Percentiles rank a stretch among this genome's conserved stretches.
Conservation (phyloP, 2,113 vertebrate species). For the Barbus barbus region DNA sequence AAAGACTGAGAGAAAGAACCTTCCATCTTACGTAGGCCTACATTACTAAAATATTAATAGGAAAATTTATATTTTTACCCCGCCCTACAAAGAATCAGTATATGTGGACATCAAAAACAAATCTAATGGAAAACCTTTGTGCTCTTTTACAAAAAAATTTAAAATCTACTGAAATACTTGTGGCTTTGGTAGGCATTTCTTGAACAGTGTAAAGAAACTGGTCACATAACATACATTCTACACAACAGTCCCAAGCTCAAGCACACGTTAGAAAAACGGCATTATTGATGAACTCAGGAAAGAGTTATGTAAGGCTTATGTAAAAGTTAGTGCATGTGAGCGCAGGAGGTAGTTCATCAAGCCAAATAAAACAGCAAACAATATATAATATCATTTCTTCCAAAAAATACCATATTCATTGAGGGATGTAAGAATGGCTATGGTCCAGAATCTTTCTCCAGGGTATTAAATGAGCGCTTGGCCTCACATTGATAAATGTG, state of each 20-base stretch:
- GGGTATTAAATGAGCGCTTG: not conserved
- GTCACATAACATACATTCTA: constrained; percentile 21
- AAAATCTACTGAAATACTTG: not conserved
- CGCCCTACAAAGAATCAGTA: not conserved
- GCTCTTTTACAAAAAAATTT: not conserved
- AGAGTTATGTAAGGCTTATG: constrained; percentile 18
- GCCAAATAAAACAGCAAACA: constrained; percentile 48
- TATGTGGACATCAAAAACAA: not conserved
- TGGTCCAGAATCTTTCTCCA: not conserved
- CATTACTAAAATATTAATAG: too few relatives aligned
- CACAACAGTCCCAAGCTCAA: constrained; percentile 10
- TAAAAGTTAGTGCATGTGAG: constrained; percentile 34
- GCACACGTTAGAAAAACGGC: not conserved
- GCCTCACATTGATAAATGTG: constrained; percentile 23
- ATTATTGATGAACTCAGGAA: constrained; percentile 36
- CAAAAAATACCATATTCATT: constrained; percentile 25
- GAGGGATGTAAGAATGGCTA: constrained; percentile 3
- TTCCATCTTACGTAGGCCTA: too few relatives aligned
- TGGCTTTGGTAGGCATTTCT: constrained; percentile 36
- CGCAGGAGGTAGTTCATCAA: not conserved
- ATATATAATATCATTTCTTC: constrained; percentile 5
- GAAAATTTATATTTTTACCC: not conserved
- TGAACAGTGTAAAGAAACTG: constrained; percentile 11
- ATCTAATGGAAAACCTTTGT: not conserved
- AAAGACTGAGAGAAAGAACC: too few relatives aligned